A percentile compares a stretch with the other conserved stretches of the same genome.
Conservation (phyloP, 2,888 invertebrate genomes). For the Hirtodrosophila duncani region DNA sequence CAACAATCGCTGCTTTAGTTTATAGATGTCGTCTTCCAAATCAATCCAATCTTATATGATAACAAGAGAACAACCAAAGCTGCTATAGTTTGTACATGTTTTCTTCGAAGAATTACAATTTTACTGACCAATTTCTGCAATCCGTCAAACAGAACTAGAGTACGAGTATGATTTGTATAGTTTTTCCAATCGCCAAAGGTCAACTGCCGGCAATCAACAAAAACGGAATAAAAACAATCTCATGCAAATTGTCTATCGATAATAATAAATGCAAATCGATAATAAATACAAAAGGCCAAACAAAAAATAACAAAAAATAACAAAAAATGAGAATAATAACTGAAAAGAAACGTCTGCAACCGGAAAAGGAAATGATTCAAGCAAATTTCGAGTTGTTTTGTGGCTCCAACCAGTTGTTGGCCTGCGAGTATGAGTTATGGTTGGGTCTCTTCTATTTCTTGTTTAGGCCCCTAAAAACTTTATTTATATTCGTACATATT, state of each 20-base stretch:
- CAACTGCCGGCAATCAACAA: slow-evolving; percentile 14
- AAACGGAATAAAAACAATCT: no score
- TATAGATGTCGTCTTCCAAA: no score
- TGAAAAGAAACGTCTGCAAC: slow-evolving; percentile 43
- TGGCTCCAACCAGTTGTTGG: slow-evolving; percentile 12
- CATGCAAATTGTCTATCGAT: slow-evolving; percentile 48
- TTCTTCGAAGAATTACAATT: no score
- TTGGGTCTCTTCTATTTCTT: slow-evolving; percentile 1
- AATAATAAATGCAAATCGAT: slow-evolving; percentile 53
- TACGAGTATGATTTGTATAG: neutral
- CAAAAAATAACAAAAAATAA: slow-evolving; percentile 8
- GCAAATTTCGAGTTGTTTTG: slow-evolving; percentile 27
- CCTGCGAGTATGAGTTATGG: slow-evolving; percentile 3
- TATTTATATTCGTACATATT: slow-evolving; percentile 31
- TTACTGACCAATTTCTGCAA: no score
- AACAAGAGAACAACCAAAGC: no score
- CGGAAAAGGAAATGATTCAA: slow-evolving; percentile 68
- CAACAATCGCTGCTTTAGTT: no score
- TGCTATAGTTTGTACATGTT: no score
- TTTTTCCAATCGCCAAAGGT: slow-evolving; percentile 14
- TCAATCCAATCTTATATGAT: no score
- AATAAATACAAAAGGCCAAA: slow-evolving; percentile 7
- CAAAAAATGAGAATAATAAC: slow-evolving; percentile 17
- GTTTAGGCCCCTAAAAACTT: slow-evolving; percentile 3
- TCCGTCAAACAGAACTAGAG: no score